phyloP scores from a whole-genome alignment of 2,797 vertebrate genomes.

The Malacoctenus gilli region DNA sequence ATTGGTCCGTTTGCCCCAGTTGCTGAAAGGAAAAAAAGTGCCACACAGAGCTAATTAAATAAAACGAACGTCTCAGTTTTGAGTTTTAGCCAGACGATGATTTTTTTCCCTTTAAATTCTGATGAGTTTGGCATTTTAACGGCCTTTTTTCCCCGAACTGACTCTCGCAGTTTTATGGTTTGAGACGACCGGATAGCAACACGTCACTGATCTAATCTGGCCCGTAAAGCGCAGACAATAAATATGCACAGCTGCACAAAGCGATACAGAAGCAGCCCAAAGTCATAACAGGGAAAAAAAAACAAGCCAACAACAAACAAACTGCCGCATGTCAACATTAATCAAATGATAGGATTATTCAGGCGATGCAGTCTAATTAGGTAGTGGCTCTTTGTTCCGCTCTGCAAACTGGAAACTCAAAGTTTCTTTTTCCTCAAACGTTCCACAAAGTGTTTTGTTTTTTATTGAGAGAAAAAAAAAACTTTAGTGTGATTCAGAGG shows the following conservation, averaged over 20 bases:
- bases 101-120: background rate
- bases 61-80: background rate
- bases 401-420: background rate
- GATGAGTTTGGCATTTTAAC: background rate
- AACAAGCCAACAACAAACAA: too few species aligned
- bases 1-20: background rate
- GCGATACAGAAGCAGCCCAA: background rate
- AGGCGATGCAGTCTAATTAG: too few species aligned
- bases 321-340: background rate
- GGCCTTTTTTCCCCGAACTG: background rate
- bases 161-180: too few species aligned
- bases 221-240: background rate
- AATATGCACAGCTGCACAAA: background rate
- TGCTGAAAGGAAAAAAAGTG: background rate
- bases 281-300: background rate
- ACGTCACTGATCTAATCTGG: background rate
- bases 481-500: too few species aligned
- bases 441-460: too few species aligned
- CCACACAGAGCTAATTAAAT: background rate
- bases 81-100: background rate
- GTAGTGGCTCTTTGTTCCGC: background rate
- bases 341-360: too few species aligned
- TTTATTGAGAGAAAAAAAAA: too few species aligned
- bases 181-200: background rate
- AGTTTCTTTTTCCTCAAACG: background rate